Evolutionary conservation across 1,140 invertebrate genomes (phyloP), one percentile per base, ranked within the genome.

Genomic region (Agrypnia vestita): DNA sequence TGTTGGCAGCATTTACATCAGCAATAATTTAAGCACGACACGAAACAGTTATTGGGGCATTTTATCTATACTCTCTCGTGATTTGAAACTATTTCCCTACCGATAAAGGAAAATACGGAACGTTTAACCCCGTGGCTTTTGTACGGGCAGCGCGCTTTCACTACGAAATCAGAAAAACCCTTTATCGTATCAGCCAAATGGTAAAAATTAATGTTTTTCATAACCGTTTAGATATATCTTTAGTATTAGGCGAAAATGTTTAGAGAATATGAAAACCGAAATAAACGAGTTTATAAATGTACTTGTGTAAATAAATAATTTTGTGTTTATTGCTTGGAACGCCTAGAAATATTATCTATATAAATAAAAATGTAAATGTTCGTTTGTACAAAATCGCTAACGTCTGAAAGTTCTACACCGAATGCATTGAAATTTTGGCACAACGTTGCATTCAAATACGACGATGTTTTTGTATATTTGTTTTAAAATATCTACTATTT

Each of bases 31-130:
- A 69, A 69, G 46, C 64, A 44, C 64, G 46, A 44, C 64, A 69
- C 64, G 64, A 46, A 43, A 75, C 51, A 56, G 47, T 13, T 21
- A 51, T 67, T 75, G 61, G 43, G 67, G 51, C 56, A 74, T 64
- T 69, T 80, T 80, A 61, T 67, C 75, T 69, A 17, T 55, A 46
- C 19, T 55, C 43, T 81, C 19, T 76, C 79, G 74, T 80, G 79
- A 80, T 80, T 11, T 12, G 10, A 19, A 77, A 81, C 74, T 78
- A 76, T 76, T 76, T 62, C 73, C 49, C 15, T 71, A n/a, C 49
- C 51, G 55, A 59, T 56, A 71, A 69, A 47, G 15, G 64, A 17
- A 17, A 69, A 17, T 47, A 69, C 61, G 43, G 9, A 69, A 17
- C 44, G 9, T 69, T 69, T 69, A 69, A 69, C 44, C 43, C 64